phyloP scores from a whole-genome alignment of 2,797 vertebrate genomes.

The Eupleurogrammus muticus region DNA sequence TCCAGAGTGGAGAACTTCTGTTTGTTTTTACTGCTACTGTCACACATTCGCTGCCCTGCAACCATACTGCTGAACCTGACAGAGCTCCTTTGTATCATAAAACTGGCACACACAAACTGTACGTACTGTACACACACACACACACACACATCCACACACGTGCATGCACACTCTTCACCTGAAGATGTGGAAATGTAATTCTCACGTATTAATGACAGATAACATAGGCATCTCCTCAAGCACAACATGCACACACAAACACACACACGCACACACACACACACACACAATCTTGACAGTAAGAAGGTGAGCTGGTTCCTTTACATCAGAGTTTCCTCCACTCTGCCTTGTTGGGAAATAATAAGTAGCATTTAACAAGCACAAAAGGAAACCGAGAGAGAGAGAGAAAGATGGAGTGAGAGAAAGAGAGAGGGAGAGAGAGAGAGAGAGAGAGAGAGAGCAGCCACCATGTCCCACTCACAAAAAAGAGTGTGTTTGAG shows the following conservation, averaged over 20 bases:
- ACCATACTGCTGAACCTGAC: slow-evolving; percentile 63
- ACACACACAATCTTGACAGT: slow-evolving; percentile 39
- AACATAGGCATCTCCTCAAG: slow-evolving; percentile 29
- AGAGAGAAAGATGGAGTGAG: slow-evolving; percentile 30
- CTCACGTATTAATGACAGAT: slow-evolving; percentile 31
- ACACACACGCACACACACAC: neutral
- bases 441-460: slow-evolving; percentile 29
- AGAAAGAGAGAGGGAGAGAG: slow-evolving; percentile 23
- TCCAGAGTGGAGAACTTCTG: slow-evolving; percentile 77
- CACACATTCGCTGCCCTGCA: slow-evolving; percentile 70
- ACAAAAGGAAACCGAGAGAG: slow-evolving; percentile 56
- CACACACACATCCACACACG: slow-evolving; percentile 9
- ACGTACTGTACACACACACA: slow-evolving; percentile 15
- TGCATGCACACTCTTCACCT: neutral
- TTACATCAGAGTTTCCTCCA: slow-evolving; percentile 72
- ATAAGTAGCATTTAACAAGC: slow-evolving; percentile 63
- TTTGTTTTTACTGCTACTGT: slow-evolving; percentile 83
- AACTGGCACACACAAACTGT: slow-evolving; percentile 42
- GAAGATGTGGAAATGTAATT: slow-evolving; percentile 38
- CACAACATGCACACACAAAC: neutral
- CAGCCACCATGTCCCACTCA: slow-evolving; percentile 60
- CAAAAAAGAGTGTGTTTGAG: slow-evolving; percentile 72
- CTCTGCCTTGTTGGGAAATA: slow-evolving; percentile 64
- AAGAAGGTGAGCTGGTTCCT: slow-evolving; percentile 53
- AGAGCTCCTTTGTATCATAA: slow-evolving; percentile 74